Evolutionary conservation across 2,888 invertebrate genomes (phyloP).

Genomic region (Osmoderma eremita): DNA sequence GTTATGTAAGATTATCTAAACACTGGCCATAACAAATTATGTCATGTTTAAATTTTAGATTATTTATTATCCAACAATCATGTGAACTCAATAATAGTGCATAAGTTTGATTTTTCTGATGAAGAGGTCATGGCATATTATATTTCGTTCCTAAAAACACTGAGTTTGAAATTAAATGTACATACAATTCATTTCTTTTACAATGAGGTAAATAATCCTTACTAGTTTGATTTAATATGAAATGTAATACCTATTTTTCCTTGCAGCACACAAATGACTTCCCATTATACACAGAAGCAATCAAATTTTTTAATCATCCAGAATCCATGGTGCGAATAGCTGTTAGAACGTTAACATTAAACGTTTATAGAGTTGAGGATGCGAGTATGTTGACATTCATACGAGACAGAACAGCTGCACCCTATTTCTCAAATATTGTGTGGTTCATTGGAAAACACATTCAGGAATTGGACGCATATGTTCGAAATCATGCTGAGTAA

Average conservation of each 20-base stretch:
- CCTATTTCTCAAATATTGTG: constrained; percentile 98
- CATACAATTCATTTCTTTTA: constrained; percentile 99
- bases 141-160: constrained; percentile 97
- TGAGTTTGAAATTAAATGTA: constrained; percentile 96
- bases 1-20: constrained; percentile 81
- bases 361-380: constrained; percentile 95
- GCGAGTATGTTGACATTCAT: constrained; percentile 95
- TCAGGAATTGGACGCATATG: constrained; percentile 92
- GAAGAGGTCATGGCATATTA: constrained; percentile 99
- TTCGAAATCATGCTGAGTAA: constrained; percentile 95
- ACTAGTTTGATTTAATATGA: background rate
- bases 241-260: constrained; percentile 6
- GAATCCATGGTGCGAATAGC: constrained; percentile 99
- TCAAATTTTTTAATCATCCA: constrained; percentile 98
- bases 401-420: constrained; percentile 94
- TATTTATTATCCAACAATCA: constrained; percentile 99
- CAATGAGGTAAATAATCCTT: constrained; percentile 81
- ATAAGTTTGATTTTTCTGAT: constrained; percentile 99
- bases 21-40: background rate
- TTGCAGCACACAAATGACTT: constrained; percentile 96
- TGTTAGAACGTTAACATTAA: constrained; percentile 95
- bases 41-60: constrained; percentile 71
- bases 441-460: constrained; percentile 99
- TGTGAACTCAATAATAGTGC: constrained; percentile 99
- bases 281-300: constrained; percentile 98